Evolutionary conservation across 1,140 invertebrate species (phyloP).

Genomic region (Hyposmocoma kahamanoa): DNA sequence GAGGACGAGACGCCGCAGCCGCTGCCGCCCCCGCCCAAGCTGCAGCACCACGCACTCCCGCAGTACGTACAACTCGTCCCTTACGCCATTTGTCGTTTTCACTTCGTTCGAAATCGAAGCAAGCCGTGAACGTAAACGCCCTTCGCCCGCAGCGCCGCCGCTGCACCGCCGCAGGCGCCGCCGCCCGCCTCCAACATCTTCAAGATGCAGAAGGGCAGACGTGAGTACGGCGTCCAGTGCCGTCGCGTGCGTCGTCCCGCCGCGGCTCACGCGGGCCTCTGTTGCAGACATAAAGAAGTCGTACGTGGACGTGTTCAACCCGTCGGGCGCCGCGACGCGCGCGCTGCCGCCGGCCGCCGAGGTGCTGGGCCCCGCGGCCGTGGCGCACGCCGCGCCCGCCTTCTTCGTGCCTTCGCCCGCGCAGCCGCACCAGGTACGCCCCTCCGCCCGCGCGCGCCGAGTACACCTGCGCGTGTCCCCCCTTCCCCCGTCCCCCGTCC

Average conservation of each 20-base stretch:
- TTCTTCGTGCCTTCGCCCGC: conserved; percentile 46
- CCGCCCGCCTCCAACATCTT: conserved; percentile 78
- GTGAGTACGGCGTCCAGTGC: conserved; percentile 66
- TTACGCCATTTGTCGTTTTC: neutral
- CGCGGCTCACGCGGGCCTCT: neutral
- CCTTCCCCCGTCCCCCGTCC: too few species aligned
- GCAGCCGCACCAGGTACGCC: neutral
- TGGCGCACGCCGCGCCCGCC: conserved; percentile 54
- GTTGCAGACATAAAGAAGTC: conserved; percentile 81
- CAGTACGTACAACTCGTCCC: neutral
- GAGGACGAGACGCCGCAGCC: conserved; percentile 75
- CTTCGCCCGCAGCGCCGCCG: neutral
- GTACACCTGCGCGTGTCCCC: too few species aligned
- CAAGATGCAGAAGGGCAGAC: conserved; percentile 83
- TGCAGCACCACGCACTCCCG: neutral
- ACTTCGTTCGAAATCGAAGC: too few species aligned
- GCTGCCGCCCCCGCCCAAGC: conserved; percentile 84
- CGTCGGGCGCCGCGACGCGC: conserved; percentile 69
- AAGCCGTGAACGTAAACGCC: too few species aligned
- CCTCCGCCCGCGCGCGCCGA: too few species aligned
- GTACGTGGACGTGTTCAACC: conserved; percentile 92
- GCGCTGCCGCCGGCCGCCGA: conserved; percentile 48
- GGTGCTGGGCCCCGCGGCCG: conserved; percentile 67
- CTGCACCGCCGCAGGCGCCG: neutral
- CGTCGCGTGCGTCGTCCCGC: neutral